phyloP scores from a whole-genome alignment of 2,888 invertebrate species.

The Halictus quadricinctus region DNA sequence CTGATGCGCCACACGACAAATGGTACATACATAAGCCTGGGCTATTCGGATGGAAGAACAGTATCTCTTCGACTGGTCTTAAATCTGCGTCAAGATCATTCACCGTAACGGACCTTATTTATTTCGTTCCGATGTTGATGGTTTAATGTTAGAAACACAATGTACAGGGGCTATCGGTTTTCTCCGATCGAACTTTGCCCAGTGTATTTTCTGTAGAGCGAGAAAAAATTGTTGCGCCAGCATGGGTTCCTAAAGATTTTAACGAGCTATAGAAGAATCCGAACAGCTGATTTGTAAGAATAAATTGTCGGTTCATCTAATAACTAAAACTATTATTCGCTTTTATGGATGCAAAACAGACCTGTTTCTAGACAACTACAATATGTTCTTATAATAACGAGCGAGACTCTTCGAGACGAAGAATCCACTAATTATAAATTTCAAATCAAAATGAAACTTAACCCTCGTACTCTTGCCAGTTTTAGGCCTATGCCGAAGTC shows the following conservation, averaged over 20 bases:
- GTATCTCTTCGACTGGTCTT: conserved; percentile 26
- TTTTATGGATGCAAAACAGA: background rate
- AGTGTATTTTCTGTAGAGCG: background rate
- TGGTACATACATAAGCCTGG: conserved; percentile 53
- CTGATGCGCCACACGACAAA: conserved; percentile 36
- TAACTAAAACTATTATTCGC: background rate
- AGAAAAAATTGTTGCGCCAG: background rate
- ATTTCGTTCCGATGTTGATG: conserved; percentile 17
- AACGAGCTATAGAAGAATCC: background rate
- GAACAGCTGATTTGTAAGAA: background rate
- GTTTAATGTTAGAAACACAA: conserved; percentile 1
- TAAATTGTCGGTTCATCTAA: background rate
- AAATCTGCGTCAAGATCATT: conserved; percentile 38
- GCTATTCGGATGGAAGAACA: conserved; percentile 23
- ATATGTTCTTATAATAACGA: background rate
- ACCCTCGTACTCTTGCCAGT: too few species aligned
- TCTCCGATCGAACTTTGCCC: background rate
- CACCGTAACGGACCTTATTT: conserved; percentile 33
- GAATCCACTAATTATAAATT: background rate
- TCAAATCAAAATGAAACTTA: background rate
- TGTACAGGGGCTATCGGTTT: background rate
- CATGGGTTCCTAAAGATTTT: background rate
- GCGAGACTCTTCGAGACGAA: background rate
- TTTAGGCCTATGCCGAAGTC: too few species aligned
- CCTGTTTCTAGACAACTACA: background rate